A percentile compares a stretch with the other conserved stretches of the same genome.
These are phyloP conservation scores for Protaetia brevitarsis DNA, from an alignment of 1,140 invertebrate genomes.

Conservation along the genomic window DNA sequence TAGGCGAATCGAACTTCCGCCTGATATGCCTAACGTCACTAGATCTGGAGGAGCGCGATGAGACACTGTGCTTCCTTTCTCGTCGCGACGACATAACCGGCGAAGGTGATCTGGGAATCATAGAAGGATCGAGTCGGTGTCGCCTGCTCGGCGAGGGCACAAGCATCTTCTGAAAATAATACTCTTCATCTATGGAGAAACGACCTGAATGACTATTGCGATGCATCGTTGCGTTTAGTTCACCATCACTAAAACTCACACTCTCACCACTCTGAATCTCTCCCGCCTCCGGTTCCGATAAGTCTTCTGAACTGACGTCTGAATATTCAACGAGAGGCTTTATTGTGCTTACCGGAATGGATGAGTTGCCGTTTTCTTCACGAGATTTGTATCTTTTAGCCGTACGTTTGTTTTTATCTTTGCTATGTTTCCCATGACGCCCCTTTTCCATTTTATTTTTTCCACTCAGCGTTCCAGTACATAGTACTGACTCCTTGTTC, in stretches of 20 bases:
- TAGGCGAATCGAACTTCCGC: conserved; percentile 38
- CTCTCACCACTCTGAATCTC: conserved; percentile 77
- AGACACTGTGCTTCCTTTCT: conserved; percentile 44
- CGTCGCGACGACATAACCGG: conserved; percentile 38
- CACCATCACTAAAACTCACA: conserved; percentile 56
- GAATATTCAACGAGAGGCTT: conserved; percentile 83
- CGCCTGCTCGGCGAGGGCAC: conserved; percentile 34
- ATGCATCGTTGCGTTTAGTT: conserved; percentile 40
- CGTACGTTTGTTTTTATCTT: conserved; percentile 42
- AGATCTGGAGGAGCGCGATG: conserved; percentile 44
- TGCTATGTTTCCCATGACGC: conserved; percentile 45
- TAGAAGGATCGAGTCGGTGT: conserved; percentile 52
- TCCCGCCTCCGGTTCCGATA: conserved; percentile 82
- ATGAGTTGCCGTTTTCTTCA: conserved; percentile 38
- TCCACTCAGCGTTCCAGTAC: conserved; percentile 40
- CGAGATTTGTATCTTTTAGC: conserved; percentile 43
- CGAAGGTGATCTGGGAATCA: conserved; percentile 50
- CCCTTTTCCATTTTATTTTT: conserved; percentile 48
- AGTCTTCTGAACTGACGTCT: conserved; percentile 85
- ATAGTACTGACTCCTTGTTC: conserved; percentile 45
- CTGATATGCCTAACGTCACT: conserved; percentile 42
- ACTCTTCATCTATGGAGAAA: conserved; percentile 40
- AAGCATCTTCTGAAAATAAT: conserved; percentile 28
- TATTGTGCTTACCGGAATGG: conserved; percentile 8
- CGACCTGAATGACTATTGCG: conserved; percentile 41